A percentile compares a stretch with the other conserved stretches of the same genome.
Conservation (phyloP, 2,113 vertebrate genomes). For the Antigone vipio region DNA sequence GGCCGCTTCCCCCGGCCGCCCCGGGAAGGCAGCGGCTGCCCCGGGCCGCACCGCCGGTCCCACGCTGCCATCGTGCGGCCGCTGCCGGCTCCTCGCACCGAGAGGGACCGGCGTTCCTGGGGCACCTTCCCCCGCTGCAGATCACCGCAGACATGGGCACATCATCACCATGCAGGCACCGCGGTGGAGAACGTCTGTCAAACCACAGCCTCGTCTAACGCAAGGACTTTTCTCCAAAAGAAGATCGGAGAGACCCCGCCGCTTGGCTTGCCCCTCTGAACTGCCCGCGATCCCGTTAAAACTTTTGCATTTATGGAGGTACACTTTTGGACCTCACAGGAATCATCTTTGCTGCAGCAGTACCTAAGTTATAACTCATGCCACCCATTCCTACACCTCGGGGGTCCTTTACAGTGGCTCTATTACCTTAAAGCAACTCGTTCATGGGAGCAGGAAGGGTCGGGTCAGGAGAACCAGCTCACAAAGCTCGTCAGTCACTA, state of each 20-base stretch:
- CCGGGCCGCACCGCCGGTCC: background rate
- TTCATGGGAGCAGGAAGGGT: background rate
- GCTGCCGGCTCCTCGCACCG: background rate
- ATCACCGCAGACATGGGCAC: too few relatives aligned
- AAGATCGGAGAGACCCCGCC: accelerated
- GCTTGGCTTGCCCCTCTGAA: background rate
- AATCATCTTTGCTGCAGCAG: accelerated
- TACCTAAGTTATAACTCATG: accelerated
- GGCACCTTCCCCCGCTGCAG: background rate
- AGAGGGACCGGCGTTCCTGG: too few relatives aligned
- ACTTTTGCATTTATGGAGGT: background rate
- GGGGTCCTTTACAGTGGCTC: background rate
- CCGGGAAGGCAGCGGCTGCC: background rate
- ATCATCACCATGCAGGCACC: too few relatives aligned
- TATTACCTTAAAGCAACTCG: background rate
- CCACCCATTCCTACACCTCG: background rate
- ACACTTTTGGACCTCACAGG: background rate
- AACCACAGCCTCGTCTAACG: background rate
- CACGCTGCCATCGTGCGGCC: constrained; percentile 45
- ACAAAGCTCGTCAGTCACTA: background rate
- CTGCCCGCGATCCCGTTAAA: accelerated
- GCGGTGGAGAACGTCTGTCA: accelerated
- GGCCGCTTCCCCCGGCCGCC: background rate
- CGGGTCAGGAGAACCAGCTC: background rate
- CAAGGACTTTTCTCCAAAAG: background rate